Base-by-base conservation (phyloP, 2,113 vertebrate genomes). In the Canis aureus region DNA sequence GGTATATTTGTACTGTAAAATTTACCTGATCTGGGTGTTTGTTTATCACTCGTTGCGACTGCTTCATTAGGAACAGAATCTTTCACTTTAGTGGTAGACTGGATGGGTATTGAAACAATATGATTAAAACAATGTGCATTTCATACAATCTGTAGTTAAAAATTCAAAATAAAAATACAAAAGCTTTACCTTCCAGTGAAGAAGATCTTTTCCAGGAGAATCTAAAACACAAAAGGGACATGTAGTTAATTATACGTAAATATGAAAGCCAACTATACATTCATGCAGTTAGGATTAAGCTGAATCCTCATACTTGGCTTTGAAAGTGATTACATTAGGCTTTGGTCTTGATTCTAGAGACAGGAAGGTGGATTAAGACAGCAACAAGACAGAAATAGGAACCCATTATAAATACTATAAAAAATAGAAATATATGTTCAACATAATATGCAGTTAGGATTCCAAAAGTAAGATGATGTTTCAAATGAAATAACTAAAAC, bases 11-110 rank as follows among this genome's bases (percentile, higher is more conserved):
- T 38, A 43, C 59, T 84, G 17, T 3, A 15, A 91, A 38, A 49
- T 38, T 89, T 98, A 99, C 99, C 98, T 98, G 98, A 97, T 76
- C 95, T 97, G 35, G 91, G 67, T 23, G 95, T 97, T 8, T 66
- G 81, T 49, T 15, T 11, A 85, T 43, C 53, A 25, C 86, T 81
- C 66, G 35, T 67, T 84, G 23, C 66, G 3, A 32, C 74, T 97
- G 76, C 57, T 91, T 89, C 83, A 57, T 66, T 62, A 60, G 74
- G 59, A 85, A 97, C 73, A 51, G 76, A 80, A 94, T 97, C 25
- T 2, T 93, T 92, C 55, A 59, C 73, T 97, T 97, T 93, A 87
- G 88, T 57, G 89, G 86, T 1, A 79, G 88, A 60, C 96, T 98
- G 20, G 2, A 85, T 60, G 51, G 73, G 22, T 80, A 97, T 97